Conservation (phyloP, 2,888 invertebrate genomes). For the Drosophila stalkeri region DNA sequence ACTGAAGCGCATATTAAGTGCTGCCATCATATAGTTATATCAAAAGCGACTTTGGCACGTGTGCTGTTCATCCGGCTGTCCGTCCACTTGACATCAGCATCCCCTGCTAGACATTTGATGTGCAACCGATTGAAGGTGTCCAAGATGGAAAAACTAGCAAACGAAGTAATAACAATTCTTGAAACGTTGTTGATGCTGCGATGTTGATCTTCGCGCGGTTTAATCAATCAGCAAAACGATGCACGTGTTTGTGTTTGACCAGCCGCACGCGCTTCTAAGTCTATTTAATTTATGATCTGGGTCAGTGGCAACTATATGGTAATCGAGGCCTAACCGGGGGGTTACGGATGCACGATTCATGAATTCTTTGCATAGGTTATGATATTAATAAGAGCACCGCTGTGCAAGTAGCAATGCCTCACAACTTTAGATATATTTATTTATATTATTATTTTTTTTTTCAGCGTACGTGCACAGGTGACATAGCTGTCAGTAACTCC, state of each 20-base stretch:
- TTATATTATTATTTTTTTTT: not conserved
- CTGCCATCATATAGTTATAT: slow-evolving; percentile 73
- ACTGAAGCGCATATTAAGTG: slow-evolving; percentile 67
- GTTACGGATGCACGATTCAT: slow-evolving; percentile 62
- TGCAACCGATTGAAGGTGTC: slow-evolving; percentile 48
- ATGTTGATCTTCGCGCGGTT: slow-evolving; percentile 66
- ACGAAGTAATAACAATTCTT: slow-evolving; percentile 78
- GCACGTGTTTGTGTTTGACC: slow-evolving; percentile 58
- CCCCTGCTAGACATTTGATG: slow-evolving; percentile 28
- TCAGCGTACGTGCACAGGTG: slow-evolving; percentile 73
- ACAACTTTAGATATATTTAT: slow-evolving; percentile 21
- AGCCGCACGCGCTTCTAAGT: slow-evolving; percentile 35
- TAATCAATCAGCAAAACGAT: slow-evolving; percentile 73
- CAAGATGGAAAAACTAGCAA: slow-evolving; percentile 60
- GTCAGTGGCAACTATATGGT: slow-evolving; percentile 54
- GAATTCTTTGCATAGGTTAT: slow-evolving; percentile 62
- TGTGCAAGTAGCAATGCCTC: slow-evolving; percentile 32
- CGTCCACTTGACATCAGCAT: slow-evolving; percentile 55
- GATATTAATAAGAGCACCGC: slow-evolving; percentile 44
- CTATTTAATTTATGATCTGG: slow-evolving; percentile 64
- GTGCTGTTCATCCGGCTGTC: slow-evolving; percentile 43
- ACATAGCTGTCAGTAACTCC: slow-evolving; percentile 65
- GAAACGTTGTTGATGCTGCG: slow-evolving; percentile 62
- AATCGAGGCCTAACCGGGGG: slow-evolving; percentile 40
- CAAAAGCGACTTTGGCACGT: slow-evolving; percentile 80